Percentiles rank a stretch among this genome's conserved stretches.
These are phyloP conservation scores for Agrochola litura DNA, from an alignment of 2,888 invertebrate species.

Conservation along the genomic window DNA sequence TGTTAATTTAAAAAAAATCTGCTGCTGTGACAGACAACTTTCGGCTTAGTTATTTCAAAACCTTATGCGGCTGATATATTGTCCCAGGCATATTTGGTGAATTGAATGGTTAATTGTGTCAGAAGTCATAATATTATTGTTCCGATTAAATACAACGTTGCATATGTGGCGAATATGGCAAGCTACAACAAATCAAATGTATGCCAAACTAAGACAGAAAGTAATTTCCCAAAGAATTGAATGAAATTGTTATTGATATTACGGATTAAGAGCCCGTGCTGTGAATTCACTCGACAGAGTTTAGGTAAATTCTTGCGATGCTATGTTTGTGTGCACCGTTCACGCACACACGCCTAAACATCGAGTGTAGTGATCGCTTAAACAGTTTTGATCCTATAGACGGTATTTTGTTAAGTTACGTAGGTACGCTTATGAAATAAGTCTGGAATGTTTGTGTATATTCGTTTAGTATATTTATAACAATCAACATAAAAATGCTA, in stretches of 20 bases:
- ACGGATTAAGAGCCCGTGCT: too few relatives aligned
- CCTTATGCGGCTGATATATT: constrained; percentile 35
- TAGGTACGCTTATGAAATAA: too few relatives aligned
- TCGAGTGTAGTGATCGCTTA: too few relatives aligned
- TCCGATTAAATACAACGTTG: neutral
- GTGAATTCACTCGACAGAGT: too few relatives aligned
- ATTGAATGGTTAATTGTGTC: constrained; percentile 13
- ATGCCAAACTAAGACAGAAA: neutral
- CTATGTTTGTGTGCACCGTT: too few relatives aligned
- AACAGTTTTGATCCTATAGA: too few relatives aligned
- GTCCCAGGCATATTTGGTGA: constrained; percentile 8
- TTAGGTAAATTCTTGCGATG: too few relatives aligned
- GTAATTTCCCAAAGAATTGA: neutral
- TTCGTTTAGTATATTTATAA: too few relatives aligned
- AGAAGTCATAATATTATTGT: constrained; percentile 26
- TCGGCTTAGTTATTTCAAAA: constrained; percentile 55
- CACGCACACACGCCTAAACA: too few relatives aligned
- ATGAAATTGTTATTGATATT: neutral
- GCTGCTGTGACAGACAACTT: constrained; percentile 65
- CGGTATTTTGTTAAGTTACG: too few relatives aligned
- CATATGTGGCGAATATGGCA: neutral
- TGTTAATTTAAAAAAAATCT: constrained; percentile 57
- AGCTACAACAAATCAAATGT: neutral
- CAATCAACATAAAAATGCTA: too few relatives aligned
- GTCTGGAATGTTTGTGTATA: too few relatives aligned